A percentile compares a stretch with the other conserved stretches of the same genome.
phyloP scores from a whole-genome alignment of 2,888 invertebrate species.

The Dryococelus australis region DNA sequence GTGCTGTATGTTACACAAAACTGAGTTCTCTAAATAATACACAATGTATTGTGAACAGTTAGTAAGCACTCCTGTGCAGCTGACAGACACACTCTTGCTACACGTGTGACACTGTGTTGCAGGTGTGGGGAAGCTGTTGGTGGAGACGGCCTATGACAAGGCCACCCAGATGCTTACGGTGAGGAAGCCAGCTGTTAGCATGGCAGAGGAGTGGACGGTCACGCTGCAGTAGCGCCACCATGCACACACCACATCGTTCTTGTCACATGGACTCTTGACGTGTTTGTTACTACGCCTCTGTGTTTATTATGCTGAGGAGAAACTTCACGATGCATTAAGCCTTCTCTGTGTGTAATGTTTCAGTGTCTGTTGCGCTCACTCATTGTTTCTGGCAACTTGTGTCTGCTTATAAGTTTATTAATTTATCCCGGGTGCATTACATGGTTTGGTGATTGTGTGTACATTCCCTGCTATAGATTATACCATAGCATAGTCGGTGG shows the following conservation, averaged over 20 bases:
- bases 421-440: not conserved
- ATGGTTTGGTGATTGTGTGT: not conserved
- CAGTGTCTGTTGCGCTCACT: not conserved
- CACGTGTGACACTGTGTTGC: slow-evolving; percentile 53
- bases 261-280: not conserved
- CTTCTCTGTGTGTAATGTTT: not conserved
- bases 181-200: slow-evolving; percentile 85
- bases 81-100: no score
- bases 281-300: not conserved
- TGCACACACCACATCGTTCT: no score
- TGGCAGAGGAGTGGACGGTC: slow-evolving; percentile 81
- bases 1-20: no score
- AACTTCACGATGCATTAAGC: not conserved
- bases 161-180: slow-evolving; percentile 75
- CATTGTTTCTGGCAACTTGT: not conserved
- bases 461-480: not conserved
- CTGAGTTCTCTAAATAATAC: no score
- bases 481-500: not conserved
- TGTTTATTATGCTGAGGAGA: not conserved
- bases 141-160: slow-evolving; percentile 73
- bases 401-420: not conserved
- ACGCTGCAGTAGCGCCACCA: slow-evolving; percentile 39
- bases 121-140: slow-evolving; percentile 65
- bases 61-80: no score
- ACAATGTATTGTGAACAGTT: no score